Evolutionary conservation across 1,140 invertebrate species (phyloP), one percentile per base, ranked within the genome.

Genomic region (Drosophila orosa): DNA sequence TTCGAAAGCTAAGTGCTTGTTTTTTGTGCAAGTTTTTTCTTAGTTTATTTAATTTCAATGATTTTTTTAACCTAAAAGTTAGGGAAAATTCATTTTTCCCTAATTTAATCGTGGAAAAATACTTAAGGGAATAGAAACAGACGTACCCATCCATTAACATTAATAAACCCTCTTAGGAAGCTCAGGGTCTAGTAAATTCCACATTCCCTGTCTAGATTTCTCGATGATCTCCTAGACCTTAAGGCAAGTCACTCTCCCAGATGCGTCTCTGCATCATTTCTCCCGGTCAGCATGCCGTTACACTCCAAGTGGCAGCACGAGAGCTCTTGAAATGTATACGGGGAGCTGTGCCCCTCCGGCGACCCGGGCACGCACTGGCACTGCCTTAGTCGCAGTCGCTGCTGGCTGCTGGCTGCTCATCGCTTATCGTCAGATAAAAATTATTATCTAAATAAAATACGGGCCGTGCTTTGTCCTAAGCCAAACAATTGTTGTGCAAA

Each of bases 401-500:
- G 39, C 27, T 17, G 37, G 17, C 27, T 55, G 40, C 25, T 29
- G 37, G 17, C 27, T 55, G 40, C 25, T 29, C 22, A 9, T 40
- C 48, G 56, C 84, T 86, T 86, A 87, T 89, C 84, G 76, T 69
- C 69, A 87, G 82, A 87, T 85, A 85, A 85, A 85, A 68, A 66
- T 67, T 74, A 89, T 87, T 87, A 87, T 87, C 84, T 87, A 87
- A 83, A 89, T 89, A 89, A 87, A 89, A 87, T 89, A 89, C 76
- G 72, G 61, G 58, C 65, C 68, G 63, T 73, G 79, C 83, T 86
- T 86, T 77, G 79, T 87, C 69, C 71, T 54, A 79, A 78, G 73
- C 80, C 80, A 84, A 90, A 85, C 85, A 89, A 89, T 89, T 89
- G 83, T 87, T 90, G 76, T 80, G 82, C 79, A 90, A 90, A 90